A percentile compares a stretch with the other conserved stretches of the same genome.
Evolutionary conservation across 2,113 vertebrate genomes (phyloP).

Genomic region (Eolophus roseicapilla): DNA sequence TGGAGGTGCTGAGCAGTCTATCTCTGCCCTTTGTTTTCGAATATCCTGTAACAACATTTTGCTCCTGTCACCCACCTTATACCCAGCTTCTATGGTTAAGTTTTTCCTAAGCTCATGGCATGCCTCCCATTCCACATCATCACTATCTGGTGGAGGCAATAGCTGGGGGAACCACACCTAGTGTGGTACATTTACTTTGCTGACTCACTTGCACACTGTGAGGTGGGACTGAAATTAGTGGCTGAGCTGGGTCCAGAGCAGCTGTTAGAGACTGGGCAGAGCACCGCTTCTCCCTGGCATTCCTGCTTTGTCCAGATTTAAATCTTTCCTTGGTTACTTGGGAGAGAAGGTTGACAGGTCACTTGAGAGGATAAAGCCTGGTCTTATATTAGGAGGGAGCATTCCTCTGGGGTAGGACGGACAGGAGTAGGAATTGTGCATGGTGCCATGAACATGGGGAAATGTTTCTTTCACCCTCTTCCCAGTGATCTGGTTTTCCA

Average conservation of each 20-base stretch:
- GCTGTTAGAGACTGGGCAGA: neutral
- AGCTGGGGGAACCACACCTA: neutral
- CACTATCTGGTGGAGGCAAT: neutral
- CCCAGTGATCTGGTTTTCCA: neutral
- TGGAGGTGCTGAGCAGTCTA: neutral
- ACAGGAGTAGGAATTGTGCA: neutral
- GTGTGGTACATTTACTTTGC: neutral
- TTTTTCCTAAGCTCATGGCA: neutral
- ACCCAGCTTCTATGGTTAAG: neutral
- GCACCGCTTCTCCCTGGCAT: neutral
- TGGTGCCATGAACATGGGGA: neutral
- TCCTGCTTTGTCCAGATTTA: neutral
- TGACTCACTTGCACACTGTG: neutral
- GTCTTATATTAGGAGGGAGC: neutral
- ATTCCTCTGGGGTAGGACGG: neutral
- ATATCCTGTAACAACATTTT: neutral
- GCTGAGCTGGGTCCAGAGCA: neutral
- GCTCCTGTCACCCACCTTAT: neutral
- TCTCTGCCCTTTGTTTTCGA: neutral
- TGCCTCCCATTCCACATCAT: neutral
- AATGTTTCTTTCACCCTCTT: neutral
- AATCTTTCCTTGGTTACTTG: neutral
- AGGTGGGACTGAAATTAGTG: neutral
- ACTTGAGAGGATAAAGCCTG: neutral
- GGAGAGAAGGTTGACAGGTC: neutral